phyloP scores from a whole-genome alignment of 2,797 vertebrate species.

The Lacerta viridis region DNA sequence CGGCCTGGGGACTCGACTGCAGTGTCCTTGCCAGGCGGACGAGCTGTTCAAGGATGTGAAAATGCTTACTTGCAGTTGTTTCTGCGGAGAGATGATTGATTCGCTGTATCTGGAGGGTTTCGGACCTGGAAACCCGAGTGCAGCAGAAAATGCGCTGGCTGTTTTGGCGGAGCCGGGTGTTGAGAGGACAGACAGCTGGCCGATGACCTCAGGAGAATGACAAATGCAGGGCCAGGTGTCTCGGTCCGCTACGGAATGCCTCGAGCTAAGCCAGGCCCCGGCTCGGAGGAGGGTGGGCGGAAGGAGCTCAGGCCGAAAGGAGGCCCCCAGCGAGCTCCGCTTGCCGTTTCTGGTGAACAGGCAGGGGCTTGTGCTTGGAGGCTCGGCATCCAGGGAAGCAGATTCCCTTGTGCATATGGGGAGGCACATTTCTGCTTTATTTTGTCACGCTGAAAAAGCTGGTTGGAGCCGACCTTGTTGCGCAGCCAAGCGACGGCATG shows the following conservation, averaged over 20 bases:
- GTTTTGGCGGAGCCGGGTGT: slow-evolving; percentile 79
- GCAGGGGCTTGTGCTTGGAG: slow-evolving; percentile 63
- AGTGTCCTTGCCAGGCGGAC: slow-evolving; percentile 61
- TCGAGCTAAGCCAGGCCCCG: slow-evolving; percentile 48
- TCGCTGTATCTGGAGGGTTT: slow-evolving; percentile 74
- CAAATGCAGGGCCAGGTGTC: slow-evolving; percentile 90
- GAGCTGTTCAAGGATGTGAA: slow-evolving; percentile 47
- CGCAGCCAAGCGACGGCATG: rapidly evolving
- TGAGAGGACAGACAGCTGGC: slow-evolving; percentile 89
- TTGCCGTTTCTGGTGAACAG: slow-evolving; percentile 67
- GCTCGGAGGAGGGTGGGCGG: slow-evolving; percentile 69
- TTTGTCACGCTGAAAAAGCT: not conserved
- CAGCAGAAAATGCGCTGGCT: slow-evolving; percentile 80
- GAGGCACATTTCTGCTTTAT: not conserved
- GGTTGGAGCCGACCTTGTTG: rapidly evolving
- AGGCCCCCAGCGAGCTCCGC: slow-evolving; percentile 81
- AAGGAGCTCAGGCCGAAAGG: slow-evolving; percentile 78
- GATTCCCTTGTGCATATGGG: slow-evolving; percentile 39
- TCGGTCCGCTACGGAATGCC: slow-evolving; percentile 66
- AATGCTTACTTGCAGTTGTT: slow-evolving; percentile 75
- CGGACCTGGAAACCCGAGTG: slow-evolving; percentile 81
- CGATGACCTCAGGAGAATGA: slow-evolving; percentile 87
- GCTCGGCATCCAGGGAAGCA: not conserved
- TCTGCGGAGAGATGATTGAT: slow-evolving; percentile 71
- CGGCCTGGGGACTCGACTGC: slow-evolving; percentile 48